phyloP scores from a whole-genome alignment of 2,113 vertebrate species.

The Calyptommatus sinebrachiatus region DNA sequence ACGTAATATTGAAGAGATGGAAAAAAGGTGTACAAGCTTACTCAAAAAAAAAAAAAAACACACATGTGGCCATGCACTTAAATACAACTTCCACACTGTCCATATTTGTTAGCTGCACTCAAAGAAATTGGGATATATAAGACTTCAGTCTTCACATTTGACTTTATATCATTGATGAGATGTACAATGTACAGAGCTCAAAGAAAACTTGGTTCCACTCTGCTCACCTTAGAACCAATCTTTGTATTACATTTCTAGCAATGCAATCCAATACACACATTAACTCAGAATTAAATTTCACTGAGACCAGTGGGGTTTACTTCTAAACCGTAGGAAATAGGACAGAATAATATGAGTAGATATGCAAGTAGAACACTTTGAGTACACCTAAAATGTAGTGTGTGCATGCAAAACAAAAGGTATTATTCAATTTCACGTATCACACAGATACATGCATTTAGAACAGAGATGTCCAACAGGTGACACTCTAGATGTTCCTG shows the following conservation, averaged over 20 bases:
- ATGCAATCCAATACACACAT: background rate
- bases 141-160: conserved; percentile 60
- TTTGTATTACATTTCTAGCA: background rate
- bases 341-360: background rate
- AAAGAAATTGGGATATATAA: conserved; percentile 72
- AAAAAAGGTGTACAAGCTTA: conserved; percentile 46
- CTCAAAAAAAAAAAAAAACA: conserved; percentile 44
- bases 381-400: background rate
- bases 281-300: background rate
- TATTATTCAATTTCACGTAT: background rate
- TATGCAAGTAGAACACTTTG: background rate
- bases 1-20: conserved; percentile 46
- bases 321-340: background rate
- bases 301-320: background rate
- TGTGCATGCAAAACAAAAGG: background rate
- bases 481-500: too few species aligned
- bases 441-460: background rate
- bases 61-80: conserved; percentile 69
- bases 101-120: conserved; percentile 71
- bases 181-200: conserved; percentile 39
- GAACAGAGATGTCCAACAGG: too few species aligned
- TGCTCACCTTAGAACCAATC: background rate
- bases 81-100: conserved; percentile 66
- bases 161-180: conserved; percentile 52
- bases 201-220: background rate